Evolutionary conservation across 2,797 vertebrate species (phyloP).

Genomic region (Rachycentron canadum): DNA sequence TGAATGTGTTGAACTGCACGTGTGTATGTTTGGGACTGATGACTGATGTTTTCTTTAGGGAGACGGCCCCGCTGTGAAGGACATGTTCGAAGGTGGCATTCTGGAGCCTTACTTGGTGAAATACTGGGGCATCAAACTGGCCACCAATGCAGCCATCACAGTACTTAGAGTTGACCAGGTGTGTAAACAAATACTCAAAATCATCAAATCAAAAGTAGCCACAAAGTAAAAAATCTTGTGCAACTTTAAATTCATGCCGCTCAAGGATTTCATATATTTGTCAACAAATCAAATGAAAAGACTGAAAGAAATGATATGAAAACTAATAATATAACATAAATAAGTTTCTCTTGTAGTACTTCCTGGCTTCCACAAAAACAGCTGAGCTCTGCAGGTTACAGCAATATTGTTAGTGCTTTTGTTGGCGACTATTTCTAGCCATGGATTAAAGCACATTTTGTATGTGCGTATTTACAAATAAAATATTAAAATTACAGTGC

Average conservation of each 20-base stretch:
- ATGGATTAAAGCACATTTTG: neutral
- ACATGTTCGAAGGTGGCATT: constrained; percentile 93
- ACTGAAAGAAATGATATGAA: too few relatives aligned
- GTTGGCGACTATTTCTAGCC: neutral
- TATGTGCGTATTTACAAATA: neutral
- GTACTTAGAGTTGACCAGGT: constrained; percentile 98
- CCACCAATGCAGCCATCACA: constrained; percentile 95
- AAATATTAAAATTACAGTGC: neutral
- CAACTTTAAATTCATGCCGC: neutral
- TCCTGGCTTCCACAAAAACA: neutral
- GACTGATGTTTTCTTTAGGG: constrained; percentile 81
- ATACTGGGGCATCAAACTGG: constrained; percentile 95
- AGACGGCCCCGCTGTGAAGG: constrained; percentile 91
- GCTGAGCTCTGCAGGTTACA: neutral
- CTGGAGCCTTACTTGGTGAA: constrained; percentile 95
- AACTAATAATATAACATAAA: too few relatives aligned
- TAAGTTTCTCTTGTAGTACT: neutral
- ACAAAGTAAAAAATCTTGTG: neutral
- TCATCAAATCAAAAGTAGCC: neutral
- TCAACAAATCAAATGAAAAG: neutral
- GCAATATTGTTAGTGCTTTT: neutral
- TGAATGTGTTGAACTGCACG: neutral
- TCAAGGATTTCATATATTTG: neutral
- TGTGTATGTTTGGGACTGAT: constrained; percentile 5
- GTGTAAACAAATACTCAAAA: constrained; percentile 48